Percentiles rank a stretch among this genome's conserved stretches.
Evolutionary conservation across 2,888 invertebrate species (phyloP).

Genomic region (Agrochola macilenta): DNA sequence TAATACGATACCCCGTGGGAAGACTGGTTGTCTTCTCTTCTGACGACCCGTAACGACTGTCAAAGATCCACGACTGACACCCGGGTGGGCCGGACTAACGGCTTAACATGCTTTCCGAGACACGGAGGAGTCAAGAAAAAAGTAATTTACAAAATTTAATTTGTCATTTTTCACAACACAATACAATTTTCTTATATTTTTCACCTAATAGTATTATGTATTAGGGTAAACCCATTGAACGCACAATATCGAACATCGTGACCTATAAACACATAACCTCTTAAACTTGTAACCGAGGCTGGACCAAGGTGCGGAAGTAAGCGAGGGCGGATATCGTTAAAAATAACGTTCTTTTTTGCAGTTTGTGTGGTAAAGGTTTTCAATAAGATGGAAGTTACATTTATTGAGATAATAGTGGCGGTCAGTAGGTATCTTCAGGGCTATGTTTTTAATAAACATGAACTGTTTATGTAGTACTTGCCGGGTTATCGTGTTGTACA

Average conservation of each 20-base stretch:
- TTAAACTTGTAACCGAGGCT: conserved; percentile 28
- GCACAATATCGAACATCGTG: conserved; percentile 11
- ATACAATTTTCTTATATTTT: conserved; percentile 27
- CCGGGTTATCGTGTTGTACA: background rate
- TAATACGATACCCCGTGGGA: too few relatives aligned
- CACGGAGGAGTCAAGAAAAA: too few relatives aligned
- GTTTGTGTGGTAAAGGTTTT: background rate
- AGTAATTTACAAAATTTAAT: too few relatives aligned
- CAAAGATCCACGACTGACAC: too few relatives aligned
- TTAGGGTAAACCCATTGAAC: conserved; percentile 35
- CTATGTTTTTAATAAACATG: background rate
- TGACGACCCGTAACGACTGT: too few relatives aligned
- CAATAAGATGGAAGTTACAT: background rate
- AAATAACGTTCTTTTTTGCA: conserved; percentile 43
- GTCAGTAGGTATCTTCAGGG: background rate
- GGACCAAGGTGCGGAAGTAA: conserved; percentile 38
- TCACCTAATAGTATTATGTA: conserved; percentile 42
- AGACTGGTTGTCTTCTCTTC: too few relatives aligned
- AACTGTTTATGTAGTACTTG: background rate
- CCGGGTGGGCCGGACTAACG: too few relatives aligned
- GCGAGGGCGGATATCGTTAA: conserved; percentile 43
- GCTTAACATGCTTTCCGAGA: too few relatives aligned
- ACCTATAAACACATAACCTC: conserved; percentile 54
- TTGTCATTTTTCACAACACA: background rate
- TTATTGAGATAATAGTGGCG: background rate